Evolutionary conservation across 2,888 invertebrate species (phyloP), one percentile per base, ranked within the genome.

Genomic region (Bedellia somnulentella): DNA sequence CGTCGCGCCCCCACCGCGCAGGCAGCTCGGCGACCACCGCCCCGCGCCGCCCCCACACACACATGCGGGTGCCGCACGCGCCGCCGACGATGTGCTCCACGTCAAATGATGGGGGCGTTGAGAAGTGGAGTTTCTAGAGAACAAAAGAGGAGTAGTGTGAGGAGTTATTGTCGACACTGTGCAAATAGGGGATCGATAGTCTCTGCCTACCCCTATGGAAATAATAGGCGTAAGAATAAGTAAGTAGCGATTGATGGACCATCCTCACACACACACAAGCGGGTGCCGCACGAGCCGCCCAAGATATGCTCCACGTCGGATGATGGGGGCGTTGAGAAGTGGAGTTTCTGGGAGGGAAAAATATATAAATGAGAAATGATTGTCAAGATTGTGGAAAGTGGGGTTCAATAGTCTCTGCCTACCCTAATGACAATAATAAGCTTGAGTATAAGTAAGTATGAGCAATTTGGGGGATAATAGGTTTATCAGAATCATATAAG

Each of bases 1-100:
- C 82, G 9, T 80, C 80, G 12, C 83, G 80, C 9, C 88, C 87
- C 80, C 84, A 86, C 36, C 86, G 68, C 26, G 80, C 67, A 0
- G 90, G 91, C 34, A 92, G 64, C 46, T 87, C 84, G 13, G 86
- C 70, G 9, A 89, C 73, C 30, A 81, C 78, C 32, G 87, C 80
- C 0, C 90, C 90, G 29, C 80, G 63, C 4, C 80, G 67, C 1
- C 90, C 89, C 71, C 83, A 82, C 9, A 89, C 70, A 31, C 83
- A 84, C 28, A 89, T 50, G 28, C 86, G 77, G 30, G 83, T 82
- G 16, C 84, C 83, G 23, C 81, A 81, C 11, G 76, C 67, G 52
- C 87, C 89, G 49, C 80, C 76, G 39, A 79, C 48, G 37, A 92
- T 47, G 11, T 80, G 73, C 41, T 86, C 84, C 37, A 90, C 86